phyloP scores from a whole-genome alignment of 2,113 vertebrate genomes.

The Gorsachius goisagi region DNA sequence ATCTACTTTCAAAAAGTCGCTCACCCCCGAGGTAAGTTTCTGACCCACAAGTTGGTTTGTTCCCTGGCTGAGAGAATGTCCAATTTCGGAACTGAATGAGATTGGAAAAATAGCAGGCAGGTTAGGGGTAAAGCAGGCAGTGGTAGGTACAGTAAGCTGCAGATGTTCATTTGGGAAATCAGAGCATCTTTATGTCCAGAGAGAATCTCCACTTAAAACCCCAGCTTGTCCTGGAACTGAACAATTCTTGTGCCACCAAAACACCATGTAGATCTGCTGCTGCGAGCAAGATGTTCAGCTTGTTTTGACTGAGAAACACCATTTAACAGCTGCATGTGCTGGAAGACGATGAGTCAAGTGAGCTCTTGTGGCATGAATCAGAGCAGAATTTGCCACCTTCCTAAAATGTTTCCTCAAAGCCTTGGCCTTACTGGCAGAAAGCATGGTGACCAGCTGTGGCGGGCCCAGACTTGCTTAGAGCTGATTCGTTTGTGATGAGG shows the following conservation, averaged over 20 bases:
- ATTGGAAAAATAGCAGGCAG: too few relatives aligned
- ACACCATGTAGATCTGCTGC: fast-evolving
- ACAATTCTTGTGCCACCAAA: neutral
- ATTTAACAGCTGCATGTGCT: neutral
- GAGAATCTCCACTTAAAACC: neutral
- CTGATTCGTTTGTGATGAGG: neutral
- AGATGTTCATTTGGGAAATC: fast-evolving
- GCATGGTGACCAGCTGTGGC: fast-evolving
- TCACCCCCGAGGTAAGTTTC: constrained; percentile 70
- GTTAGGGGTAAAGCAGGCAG: neutral
- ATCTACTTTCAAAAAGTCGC: constrained; percentile 58
- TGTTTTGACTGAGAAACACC: neutral
- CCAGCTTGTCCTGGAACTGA: neutral
- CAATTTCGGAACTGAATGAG: too few relatives aligned
- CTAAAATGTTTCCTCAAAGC: neutral
- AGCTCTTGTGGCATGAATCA: neutral
- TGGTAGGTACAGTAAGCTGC: neutral
- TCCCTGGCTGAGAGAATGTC: neutral
- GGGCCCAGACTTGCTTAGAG: neutral
- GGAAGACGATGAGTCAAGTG: neutral
- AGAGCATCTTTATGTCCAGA: fast-evolving
- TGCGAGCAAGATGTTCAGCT: fast-evolving
- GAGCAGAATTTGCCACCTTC: neutral
- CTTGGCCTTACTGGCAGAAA: neutral
- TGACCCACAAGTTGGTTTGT: neutral